Evolutionary conservation across 2,888 invertebrate genomes (phyloP).

Genomic region (Agrenia bidenticulata): DNA sequence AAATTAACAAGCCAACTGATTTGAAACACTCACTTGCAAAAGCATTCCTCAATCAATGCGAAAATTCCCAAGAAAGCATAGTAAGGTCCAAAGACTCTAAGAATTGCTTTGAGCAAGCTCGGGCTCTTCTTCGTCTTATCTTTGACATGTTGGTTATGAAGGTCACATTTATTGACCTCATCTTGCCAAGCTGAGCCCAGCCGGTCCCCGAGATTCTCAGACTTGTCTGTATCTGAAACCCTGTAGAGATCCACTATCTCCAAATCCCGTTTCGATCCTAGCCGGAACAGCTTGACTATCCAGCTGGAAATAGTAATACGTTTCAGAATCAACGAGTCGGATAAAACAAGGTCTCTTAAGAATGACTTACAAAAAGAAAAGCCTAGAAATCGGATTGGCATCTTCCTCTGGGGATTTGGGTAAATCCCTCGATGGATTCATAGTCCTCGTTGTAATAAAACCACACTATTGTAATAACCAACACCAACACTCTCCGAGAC

Average conservation of each 20-base stretch:
- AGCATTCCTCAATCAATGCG: conserved; percentile 42
- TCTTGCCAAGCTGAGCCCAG: conserved; percentile 57
- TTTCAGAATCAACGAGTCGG: conserved; percentile 5
- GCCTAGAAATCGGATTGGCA: conserved; percentile 40
- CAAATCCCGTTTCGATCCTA: conserved; percentile 71
- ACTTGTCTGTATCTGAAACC: conserved; percentile 68
- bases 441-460: no score
- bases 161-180: conserved; percentile 20
- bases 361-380: conserved; percentile 47
- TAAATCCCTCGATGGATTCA: conserved; percentile 34
- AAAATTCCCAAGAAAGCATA: conserved; percentile 35
- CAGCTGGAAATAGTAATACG: conserved; percentile 63
- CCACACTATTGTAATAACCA: no score
- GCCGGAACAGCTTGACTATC: conserved; percentile 73
- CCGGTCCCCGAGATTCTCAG: conserved; percentile 67
- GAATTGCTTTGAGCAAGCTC: conserved; percentile 31
- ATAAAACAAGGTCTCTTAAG: background rate
- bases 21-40: conserved; percentile 31
- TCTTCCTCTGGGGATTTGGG: conserved; percentile 39
- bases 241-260: conserved; percentile 73
- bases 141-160: conserved; percentile 29
- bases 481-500: no score
- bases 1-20: no score
- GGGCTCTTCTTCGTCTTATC: conserved; percentile 12
- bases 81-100: conserved; percentile 35